phyloP scores from a whole-genome alignment of 2,888 invertebrate genomes.

The Graphium colonna region DNA sequence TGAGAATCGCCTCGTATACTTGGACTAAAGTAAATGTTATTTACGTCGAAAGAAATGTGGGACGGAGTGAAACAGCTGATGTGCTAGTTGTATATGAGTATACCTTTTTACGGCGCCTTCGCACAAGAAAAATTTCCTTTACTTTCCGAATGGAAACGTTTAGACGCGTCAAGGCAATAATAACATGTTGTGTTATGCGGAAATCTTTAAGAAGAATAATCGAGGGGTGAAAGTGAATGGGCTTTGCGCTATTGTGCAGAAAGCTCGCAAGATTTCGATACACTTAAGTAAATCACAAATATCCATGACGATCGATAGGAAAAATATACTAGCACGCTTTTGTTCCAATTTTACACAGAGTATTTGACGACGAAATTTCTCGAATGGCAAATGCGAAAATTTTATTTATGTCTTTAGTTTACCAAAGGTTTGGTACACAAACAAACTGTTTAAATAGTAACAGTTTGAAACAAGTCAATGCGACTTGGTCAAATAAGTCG shows the following conservation, averaged over 20 bases:
- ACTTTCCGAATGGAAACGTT: too few relatives aligned
- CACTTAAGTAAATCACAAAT: constrained; percentile 72
- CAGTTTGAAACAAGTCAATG: constrained; percentile 1
- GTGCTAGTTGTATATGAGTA: too few relatives aligned
- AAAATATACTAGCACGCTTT: constrained; percentile 39
- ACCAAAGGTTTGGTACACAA: too few relatives aligned
- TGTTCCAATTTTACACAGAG: too few relatives aligned
- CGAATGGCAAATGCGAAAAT: too few relatives aligned
- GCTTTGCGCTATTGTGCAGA: constrained; percentile 39
- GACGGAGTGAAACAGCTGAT: too few relatives aligned
- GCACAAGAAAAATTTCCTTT: too few relatives aligned
- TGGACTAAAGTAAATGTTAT: neutral
- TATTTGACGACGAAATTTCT: too few relatives aligned
- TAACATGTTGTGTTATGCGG: too few relatives aligned
- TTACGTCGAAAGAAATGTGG: constrained; percentile 2
- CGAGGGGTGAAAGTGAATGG: constrained; percentile 26
- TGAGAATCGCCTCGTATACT: constrained; percentile 33
- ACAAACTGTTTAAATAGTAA: neutral
- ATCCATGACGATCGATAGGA: constrained; percentile 60
- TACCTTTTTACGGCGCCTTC: too few relatives aligned
- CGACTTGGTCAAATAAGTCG: constrained; percentile 34
- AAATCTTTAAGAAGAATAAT: constrained; percentile 1
- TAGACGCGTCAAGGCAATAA: too few relatives aligned
- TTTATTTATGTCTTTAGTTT: too few relatives aligned
- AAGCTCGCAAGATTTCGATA: constrained; percentile 64